Evolutionary conservation across 1,140 invertebrate species (phyloP).

Genomic region (Bemisia tabaci): DNA sequence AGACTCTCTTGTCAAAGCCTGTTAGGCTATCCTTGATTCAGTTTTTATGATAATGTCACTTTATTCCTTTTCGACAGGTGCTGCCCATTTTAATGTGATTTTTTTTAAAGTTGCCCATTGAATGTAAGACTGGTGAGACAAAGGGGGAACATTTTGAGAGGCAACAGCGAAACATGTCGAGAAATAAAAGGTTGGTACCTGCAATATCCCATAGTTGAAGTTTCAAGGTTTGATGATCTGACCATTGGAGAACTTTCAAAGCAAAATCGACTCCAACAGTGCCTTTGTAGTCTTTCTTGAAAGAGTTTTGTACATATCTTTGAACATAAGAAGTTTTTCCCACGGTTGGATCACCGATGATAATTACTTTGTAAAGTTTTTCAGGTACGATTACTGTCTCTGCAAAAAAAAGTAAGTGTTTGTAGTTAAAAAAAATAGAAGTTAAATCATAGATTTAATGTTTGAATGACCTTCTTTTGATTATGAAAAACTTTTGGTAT

Average conservation of each 20-base stretch:
- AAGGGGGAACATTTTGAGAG: too few species aligned
- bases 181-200: slow-evolving; percentile 28
- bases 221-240: slow-evolving; percentile 39
- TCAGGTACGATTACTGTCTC: slow-evolving; percentile 24
- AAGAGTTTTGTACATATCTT: slow-evolving; percentile 35
- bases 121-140: too few species aligned
- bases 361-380: slow-evolving; percentile 38
- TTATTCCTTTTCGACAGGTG: too few species aligned
- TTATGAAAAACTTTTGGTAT: too few species aligned
- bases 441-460: too few species aligned
- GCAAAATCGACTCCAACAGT: slow-evolving; percentile 46
- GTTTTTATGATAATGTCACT: too few species aligned
- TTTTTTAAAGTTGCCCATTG: too few species aligned
- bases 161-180: too few species aligned
- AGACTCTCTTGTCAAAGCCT: too few species aligned
- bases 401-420: slow-evolving; percentile 9
- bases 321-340: slow-evolving; percentile 40
- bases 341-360: slow-evolving; percentile 38
- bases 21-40: too few species aligned
- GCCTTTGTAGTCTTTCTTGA: slow-evolving; percentile 36
- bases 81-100: too few species aligned
- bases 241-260: slow-evolving; percentile 42
- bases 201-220: slow-evolving; percentile 47
- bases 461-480: too few species aligned
- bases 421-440: not conserved